Evolutionary conservation across 30 jellyfish, hydroid and myxozoan genomes (phyloP).

Genomic region (Aurelia aurita complex sp. Pacific): DNA sequence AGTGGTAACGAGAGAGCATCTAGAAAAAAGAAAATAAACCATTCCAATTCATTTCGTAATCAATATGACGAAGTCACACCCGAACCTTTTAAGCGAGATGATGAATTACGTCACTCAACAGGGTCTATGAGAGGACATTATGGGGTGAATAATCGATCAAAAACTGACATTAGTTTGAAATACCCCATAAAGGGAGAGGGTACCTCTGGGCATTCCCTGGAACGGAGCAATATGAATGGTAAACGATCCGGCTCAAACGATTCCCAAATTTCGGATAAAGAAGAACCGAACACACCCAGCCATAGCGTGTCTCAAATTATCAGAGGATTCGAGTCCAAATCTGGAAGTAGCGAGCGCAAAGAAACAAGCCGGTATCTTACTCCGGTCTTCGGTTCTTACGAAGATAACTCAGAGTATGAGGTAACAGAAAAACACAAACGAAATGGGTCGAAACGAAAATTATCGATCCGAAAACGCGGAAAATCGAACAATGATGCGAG

Average conservation of each 20-base stretch:
- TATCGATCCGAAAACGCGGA: conserved; percentile 71
- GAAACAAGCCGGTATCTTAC: conserved; percentile 15
- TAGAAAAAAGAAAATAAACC: conserved; percentile 47
- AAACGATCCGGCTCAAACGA: conserved; percentile 50
- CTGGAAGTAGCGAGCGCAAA: conserved; percentile 21
- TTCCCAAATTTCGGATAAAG: conserved; percentile 43
- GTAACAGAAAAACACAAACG: conserved; percentile 67
- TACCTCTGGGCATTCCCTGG: conserved; percentile 20
- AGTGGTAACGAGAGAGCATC: conserved; percentile 46
- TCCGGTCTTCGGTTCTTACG: conserved; percentile 53
- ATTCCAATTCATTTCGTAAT: conserved; percentile 73
- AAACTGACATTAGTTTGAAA: conserved; percentile 25
- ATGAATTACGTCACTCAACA: conserved; percentile 83
- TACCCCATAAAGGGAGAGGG: conserved; percentile 22
- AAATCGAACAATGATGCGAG: conserved; percentile 82
- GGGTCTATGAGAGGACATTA: conserved; percentile 80
- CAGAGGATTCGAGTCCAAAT: conserved; percentile 84
- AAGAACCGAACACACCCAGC: conserved; percentile 26
- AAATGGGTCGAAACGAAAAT: conserved; percentile 80
- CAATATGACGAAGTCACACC: conserved; percentile 16
- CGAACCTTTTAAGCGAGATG: conserved; percentile 70
- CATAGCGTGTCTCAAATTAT: conserved; percentile 77
- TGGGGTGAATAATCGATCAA: conserved; percentile 11
- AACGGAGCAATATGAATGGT: conserved; percentile 34
- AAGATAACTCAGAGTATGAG: conserved; percentile 37